Evolutionary conservation across 2,113 vertebrate species (phyloP).

Genomic region (Saguinus midas): DNA sequence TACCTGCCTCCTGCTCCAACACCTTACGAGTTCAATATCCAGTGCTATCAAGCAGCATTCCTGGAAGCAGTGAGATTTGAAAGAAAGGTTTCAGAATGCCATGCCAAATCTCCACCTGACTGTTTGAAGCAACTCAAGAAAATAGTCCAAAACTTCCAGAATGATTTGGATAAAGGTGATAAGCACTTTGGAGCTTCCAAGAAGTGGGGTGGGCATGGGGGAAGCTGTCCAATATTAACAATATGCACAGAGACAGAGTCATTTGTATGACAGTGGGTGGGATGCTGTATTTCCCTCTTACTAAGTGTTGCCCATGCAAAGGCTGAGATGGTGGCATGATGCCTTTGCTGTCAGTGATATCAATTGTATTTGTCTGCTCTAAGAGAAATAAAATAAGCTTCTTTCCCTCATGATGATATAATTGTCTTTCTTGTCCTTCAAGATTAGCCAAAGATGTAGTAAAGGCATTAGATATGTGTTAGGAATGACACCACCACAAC

Average conservation of each 20-base stretch:
- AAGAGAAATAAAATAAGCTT: slow-evolving; percentile 21
- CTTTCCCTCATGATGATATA: not conserved
- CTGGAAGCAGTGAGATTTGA: not conserved
- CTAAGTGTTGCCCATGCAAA: not conserved
- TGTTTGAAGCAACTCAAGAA: not conserved
- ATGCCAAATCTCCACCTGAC: not conserved
- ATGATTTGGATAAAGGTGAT: not conserved
- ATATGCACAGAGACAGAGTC: not conserved
- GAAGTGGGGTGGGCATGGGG: not conserved
- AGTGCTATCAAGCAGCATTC: not conserved
- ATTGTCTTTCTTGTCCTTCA: not conserved
- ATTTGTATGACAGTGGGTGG: not conserved
- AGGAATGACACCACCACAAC: not conserved
- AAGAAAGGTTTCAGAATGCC: not conserved
- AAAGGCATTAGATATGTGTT: not conserved
- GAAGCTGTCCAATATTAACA: not conserved
- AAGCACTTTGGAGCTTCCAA: not conserved
- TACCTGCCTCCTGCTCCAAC: not conserved
- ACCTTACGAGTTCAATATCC: not conserved
- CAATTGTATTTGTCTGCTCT: slow-evolving; percentile 1
- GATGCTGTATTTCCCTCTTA: not conserved
- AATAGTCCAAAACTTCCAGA: not conserved
- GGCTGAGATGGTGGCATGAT: slow-evolving; percentile 13
- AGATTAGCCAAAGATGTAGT: slow-evolving; percentile 18
- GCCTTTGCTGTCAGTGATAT: slow-evolving; percentile 12